phyloP scores from a whole-genome alignment of 2,113 vertebrate genomes.

The Percina caprodes region DNA sequence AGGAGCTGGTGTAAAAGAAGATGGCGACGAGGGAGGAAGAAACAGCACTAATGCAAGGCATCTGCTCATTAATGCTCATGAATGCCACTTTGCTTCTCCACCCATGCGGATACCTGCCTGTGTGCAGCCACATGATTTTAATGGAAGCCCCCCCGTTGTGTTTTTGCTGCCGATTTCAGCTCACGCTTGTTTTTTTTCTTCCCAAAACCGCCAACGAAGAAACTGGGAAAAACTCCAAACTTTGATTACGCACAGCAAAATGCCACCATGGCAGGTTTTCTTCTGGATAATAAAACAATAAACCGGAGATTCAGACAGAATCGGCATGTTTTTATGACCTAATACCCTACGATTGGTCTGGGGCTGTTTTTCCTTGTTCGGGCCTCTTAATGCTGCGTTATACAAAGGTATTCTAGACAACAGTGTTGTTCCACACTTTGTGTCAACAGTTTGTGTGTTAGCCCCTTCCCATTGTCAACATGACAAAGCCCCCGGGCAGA shows the following conservation, averaged over 20 bases:
- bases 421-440: background rate
- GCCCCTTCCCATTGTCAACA: background rate
- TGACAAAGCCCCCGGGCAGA: background rate
- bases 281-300: slow-evolving; percentile 7
- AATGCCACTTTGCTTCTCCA: slow-evolving; percentile 49
- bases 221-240: slow-evolving; percentile 39
- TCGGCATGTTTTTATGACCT: background rate
- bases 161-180: slow-evolving; percentile 22
- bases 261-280: slow-evolving; percentile 7
- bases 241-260: background rate
- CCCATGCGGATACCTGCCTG: slow-evolving; percentile 42
- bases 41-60: slow-evolving; percentile 36
- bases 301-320: slow-evolving; percentile 8
- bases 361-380: background rate
- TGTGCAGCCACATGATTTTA: slow-evolving; percentile 26
- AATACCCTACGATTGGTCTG: background rate
- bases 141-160: background rate
- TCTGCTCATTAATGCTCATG: slow-evolving; percentile 67
- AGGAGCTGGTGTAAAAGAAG: slow-evolving; percentile 31
- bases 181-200: background rate
- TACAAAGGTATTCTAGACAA: no score
- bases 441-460: background rate
- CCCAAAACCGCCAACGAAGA: slow-evolving; percentile 5
- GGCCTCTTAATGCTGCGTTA: background rate
- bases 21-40: slow-evolving; percentile 10